phyloP scores from a whole-genome alignment of 2,113 vertebrate species.

The Apeltes quadracus region DNA sequence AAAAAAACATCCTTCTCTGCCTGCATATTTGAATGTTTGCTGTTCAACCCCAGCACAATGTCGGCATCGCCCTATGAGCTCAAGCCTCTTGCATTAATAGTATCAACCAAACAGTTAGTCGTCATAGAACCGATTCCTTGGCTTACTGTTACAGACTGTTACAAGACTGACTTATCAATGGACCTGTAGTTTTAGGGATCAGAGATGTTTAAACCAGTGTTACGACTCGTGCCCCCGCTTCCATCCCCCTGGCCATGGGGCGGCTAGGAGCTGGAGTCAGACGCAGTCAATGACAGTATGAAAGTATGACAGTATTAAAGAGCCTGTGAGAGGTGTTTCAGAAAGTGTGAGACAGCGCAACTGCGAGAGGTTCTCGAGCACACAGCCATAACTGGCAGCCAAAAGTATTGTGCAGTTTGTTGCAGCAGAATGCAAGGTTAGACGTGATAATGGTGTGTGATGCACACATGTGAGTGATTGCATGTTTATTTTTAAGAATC shows the following conservation, averaged over 20 bases:
- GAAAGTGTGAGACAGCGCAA: neutral
- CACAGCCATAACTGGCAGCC: neutral
- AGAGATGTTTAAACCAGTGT: too few relatives aligned
- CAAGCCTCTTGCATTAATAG: neutral
- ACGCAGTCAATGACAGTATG: neutral
- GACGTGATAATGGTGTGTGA: too few relatives aligned
- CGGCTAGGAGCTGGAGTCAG: neutral
- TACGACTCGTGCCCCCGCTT: too few relatives aligned
- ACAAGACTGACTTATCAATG: neutral
- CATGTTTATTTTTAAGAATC: too few relatives aligned
- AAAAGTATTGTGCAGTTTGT: neutral
- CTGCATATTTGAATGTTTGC: too few relatives aligned
- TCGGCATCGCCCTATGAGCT: neutral
- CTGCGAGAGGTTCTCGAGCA: neutral
- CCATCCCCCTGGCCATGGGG: too few relatives aligned
- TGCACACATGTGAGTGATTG: neutral
- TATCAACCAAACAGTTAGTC: neutral
- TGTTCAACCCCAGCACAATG: neutral
- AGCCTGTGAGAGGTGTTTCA: neutral
- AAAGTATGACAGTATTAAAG: neutral
- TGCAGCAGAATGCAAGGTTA: neutral
- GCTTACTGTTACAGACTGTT: neutral
- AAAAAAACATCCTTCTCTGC: neutral
- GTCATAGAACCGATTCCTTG: too few relatives aligned
- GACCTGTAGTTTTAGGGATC: neutral